Percentiles rank a stretch among this genome's conserved stretches.
Evolutionary conservation across 1,140 invertebrate species (phyloP).

Genomic region (Orchesella cincta): DNA sequence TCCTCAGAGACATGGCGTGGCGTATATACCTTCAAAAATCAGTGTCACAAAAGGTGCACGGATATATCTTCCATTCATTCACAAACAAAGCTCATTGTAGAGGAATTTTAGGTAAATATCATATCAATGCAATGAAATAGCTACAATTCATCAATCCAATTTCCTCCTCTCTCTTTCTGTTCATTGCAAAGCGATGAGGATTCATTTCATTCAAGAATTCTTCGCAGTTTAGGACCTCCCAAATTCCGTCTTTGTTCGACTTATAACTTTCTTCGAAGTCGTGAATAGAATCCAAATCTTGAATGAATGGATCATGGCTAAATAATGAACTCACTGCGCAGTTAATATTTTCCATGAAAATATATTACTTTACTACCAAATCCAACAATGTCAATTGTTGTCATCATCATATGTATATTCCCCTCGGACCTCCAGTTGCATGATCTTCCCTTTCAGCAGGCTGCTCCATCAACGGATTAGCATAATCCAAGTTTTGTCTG

Average conservation of each 20-base stretch:
- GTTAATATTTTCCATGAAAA: too few species aligned
- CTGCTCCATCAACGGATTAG: background rate
- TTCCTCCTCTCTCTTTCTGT: background rate
- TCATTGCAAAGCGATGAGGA: background rate
- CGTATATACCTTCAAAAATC: background rate
- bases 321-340: conserved; percentile 26
- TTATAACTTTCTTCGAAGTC: background rate
- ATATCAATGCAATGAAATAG: background rate
- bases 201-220: background rate
- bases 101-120: background rate
- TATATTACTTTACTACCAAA: too few species aligned
- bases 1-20: too few species aligned
- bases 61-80: background rate
- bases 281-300: background rate
- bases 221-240: background rate
- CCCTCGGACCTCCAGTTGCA: background rate
- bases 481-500: background rate
- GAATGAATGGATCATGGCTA: background rate
- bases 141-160: background rate
- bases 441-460: background rate
- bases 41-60: conserved; percentile 5
- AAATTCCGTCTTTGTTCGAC: background rate
- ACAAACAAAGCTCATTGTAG: background rate
- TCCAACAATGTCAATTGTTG: background rate
- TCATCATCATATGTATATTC: background rate